phyloP scores from a whole-genome alignment of 2,113 vertebrate genomes.

The Physeter macrocephalus region DNA sequence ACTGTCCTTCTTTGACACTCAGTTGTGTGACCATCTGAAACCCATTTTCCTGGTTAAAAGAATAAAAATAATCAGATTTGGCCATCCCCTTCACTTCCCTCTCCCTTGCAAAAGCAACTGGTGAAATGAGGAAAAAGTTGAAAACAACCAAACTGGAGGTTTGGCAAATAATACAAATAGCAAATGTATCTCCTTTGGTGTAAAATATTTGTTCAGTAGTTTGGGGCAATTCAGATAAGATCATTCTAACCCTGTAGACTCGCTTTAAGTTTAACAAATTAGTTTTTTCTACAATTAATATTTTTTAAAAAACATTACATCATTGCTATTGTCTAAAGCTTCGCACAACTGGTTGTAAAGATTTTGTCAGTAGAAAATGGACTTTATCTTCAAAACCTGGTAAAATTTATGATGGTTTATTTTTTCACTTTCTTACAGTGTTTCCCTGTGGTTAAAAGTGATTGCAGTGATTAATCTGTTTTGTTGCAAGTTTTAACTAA shows the following conservation, averaged over 20 bases:
- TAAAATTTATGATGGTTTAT: background rate
- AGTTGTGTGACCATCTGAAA: background rate
- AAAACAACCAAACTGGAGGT: background rate
- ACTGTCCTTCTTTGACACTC: background rate
- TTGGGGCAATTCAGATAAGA: background rate
- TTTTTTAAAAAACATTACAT: background rate
- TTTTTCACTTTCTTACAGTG: background rate
- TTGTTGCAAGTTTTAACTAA: slow-evolving; percentile 55
- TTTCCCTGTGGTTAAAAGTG: slow-evolving; percentile 39
- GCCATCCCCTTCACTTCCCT: background rate
- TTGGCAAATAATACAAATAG: background rate
- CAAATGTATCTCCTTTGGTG: background rate
- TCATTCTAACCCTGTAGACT: background rate
- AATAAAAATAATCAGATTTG: background rate
- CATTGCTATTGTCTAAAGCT: background rate
- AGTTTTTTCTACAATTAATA: background rate
- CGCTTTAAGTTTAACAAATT: background rate
- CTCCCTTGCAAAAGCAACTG: background rate
- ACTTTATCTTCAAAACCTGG: slow-evolving; percentile 44
- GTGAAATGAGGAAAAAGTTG: background rate
- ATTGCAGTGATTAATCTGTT: slow-evolving; percentile 52
- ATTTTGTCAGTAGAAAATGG: slow-evolving; percentile 24
- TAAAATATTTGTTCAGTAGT: background rate
- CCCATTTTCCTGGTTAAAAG: background rate
- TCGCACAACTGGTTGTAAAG: background rate